Evolutionary conservation across 1,140 invertebrate genomes (phyloP), one percentile per base, ranked within the genome.

Genomic region (Heliconius himera): DNA sequence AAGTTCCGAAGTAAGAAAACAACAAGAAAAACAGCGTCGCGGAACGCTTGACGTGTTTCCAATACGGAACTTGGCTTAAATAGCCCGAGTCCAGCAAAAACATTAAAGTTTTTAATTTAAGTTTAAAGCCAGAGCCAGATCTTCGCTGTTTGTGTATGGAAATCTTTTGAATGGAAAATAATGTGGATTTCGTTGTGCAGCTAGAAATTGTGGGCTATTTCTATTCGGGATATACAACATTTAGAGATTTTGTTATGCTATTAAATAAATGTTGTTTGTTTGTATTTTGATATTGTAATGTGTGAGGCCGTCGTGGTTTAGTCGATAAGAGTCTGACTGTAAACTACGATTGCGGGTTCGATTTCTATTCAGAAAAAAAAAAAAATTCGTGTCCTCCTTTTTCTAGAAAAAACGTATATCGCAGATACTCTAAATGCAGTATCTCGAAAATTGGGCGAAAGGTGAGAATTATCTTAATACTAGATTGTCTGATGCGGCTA

Each of bases 51-150:
- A 81, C 80, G 80, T 81, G 80, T 81, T 81, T 78, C 75, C 79
- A 77, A 80, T 82, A 82, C 77, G 76, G 73, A 78, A 76, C 82
- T 81, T 49, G 73, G 41, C 74, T 78, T 76, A 79, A 81, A 79
- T 56, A 81, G 76, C 73, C 54, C 80, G 56, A 46, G 76, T 79
- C 77, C 82, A 60, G 77, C 73, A 81, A 83, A 83, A 83, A 81
- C 77, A 81, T 54, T 70, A 70, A 83, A 83, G 79, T 83, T 83
- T 83, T 83, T 83, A 83, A 83, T 83, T 83, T 83, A 83, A 83
- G 79, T 83, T 83, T 83, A 81, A 83, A 83, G 74, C 82, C 54
- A 56, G 54, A 56, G 54, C 82, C 70, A 77, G 70, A 77, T 77
- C 76, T 72, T 77, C 54, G 56, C 51, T 66, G 54, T 66, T 66